Evolutionary conservation across 2,888 invertebrate genomes (phyloP), one percentile per base, ranked within the genome.

Genomic region (Lycophotia porphyrea): DNA sequence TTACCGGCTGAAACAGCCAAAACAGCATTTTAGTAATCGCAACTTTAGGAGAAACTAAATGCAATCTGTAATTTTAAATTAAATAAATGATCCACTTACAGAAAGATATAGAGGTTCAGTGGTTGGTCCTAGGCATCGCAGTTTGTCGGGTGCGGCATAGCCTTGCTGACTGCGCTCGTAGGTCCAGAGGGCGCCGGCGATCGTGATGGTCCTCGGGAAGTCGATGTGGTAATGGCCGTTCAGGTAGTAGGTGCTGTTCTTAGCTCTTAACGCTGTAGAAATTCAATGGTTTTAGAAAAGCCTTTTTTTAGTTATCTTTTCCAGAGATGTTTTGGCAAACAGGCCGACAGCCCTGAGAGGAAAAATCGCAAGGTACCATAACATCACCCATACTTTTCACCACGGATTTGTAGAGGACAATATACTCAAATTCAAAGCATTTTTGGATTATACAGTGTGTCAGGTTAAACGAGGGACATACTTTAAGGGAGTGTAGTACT

Each of bases 181-280:
- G 91, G 98, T 97, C 97, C 99, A 99, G 89, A 97, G 97, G 9
- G 98, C 97, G 21, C 99, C 99, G 0, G 98, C 98, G 90, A 99
- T 98, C 77, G 97, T 95, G 89, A 98, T 95, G 49, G 97, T 97
- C 71, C 98, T 97, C 0, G 99, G 99, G 92, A 98, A 98, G 95
- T 99, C 98, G 90, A 99, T 99, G 91, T 98, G 97, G 98, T 99
- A 99, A 92, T 99, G 98, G 1, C 99, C 99, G 94, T 99, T 99
- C 71, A 99, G 96, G 92, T 99, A 99, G 93, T 98, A 99, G 87
- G 98, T 98, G 66, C 98, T 97, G 74, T 97, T 97, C 93, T 99
- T 98, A 84, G 99, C 97, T 77, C 95, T 90, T 68, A 99, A 97
- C 9, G 99, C 99, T 98, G 92, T n/a, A 49, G 5, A 80, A 74